Percentiles rank a stretch among this genome's conserved stretches.
These are phyloP conservation scores for Nanger granti DNA, from an alignment of 2,113 vertebrate species.

Conservation along the genomic window DNA sequence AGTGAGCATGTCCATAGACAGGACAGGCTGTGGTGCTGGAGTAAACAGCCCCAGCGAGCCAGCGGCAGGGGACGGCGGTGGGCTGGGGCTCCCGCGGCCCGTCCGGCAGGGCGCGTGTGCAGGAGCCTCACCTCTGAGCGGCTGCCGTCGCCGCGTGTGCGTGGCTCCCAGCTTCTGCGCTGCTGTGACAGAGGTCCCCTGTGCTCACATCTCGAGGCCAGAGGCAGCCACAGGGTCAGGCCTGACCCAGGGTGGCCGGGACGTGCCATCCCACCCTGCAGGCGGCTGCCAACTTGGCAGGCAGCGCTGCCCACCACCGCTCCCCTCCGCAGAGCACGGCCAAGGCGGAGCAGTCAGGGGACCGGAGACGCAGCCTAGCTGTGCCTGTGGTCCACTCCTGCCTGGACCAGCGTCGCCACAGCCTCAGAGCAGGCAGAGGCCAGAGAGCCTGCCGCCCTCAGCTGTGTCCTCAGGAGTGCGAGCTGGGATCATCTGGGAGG, in stretches of 20 bases:
- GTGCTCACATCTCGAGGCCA: too few species aligned
- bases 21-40: too few species aligned
- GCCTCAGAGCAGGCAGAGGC: neutral
- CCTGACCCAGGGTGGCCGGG: too few species aligned
- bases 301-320: accelerated
- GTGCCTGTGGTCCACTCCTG: accelerated
- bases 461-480: accelerated
- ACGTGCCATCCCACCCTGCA: accelerated
- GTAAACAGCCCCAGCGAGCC: neutral
- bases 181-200: neutral
- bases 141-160: accelerated
- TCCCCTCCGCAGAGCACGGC: accelerated
- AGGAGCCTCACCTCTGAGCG: accelerated
- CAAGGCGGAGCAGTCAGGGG: accelerated
- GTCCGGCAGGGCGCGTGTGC: accelerated
- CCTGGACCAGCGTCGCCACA: accelerated
- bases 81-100: accelerated
- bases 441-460: too few species aligned
- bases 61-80: accelerated
- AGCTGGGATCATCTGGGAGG: accelerated
- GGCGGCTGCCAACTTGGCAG: accelerated
- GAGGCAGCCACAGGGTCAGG: neutral
- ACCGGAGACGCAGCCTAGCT: accelerated
- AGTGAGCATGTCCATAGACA: neutral
- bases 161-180: accelerated